Conservation (phyloP, 2,888 invertebrate genomes). For the Drosophila niveifrons region DNA sequence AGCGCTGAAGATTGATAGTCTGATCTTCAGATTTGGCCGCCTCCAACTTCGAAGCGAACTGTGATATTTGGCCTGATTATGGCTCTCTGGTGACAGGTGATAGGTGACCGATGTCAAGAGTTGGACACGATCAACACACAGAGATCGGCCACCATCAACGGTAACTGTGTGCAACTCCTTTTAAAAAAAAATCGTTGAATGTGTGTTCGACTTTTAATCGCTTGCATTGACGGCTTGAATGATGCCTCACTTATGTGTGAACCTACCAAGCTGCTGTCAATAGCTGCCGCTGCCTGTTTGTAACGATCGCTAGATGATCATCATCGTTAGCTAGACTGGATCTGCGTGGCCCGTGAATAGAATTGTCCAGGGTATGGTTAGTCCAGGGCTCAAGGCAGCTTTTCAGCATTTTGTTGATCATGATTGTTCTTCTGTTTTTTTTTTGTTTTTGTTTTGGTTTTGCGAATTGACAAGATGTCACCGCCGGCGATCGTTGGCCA, state of each 20-base stretch:
- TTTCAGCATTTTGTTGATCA: conserved; percentile 73
- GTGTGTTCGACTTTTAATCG: conserved; percentile 68
- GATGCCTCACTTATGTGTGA: conserved; percentile 80
- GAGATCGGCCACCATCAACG: conserved; percentile 39
- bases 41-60: conserved; percentile 35
- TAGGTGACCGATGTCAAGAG: conserved; percentile 58
- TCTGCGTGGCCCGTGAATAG: conserved; percentile 57
- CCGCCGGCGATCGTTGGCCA: conserved; percentile 64
- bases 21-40: conserved; percentile 17
- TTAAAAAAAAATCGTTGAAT: conserved; percentile 53
- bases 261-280: conserved; percentile 80
- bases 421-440: conserved; percentile 58
- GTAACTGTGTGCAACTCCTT: conserved; percentile 62
- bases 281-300: conserved; percentile 72
- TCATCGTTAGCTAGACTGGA: conserved; percentile 40
- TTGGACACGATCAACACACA: conserved; percentile 33
- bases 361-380: conserved; percentile 56
- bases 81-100: conserved; percentile 66
- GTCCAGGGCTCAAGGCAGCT: conserved; percentile 1
- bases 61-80: conserved; percentile 69
- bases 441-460: neutral
- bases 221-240: conserved; percentile 75
- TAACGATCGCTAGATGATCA: conserved; percentile 76
- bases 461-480: conserved; percentile 80
- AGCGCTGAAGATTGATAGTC: conserved; percentile 46